Conservation (phyloP, 1,140 invertebrate species). For the Drosophila triauraria region DNA sequence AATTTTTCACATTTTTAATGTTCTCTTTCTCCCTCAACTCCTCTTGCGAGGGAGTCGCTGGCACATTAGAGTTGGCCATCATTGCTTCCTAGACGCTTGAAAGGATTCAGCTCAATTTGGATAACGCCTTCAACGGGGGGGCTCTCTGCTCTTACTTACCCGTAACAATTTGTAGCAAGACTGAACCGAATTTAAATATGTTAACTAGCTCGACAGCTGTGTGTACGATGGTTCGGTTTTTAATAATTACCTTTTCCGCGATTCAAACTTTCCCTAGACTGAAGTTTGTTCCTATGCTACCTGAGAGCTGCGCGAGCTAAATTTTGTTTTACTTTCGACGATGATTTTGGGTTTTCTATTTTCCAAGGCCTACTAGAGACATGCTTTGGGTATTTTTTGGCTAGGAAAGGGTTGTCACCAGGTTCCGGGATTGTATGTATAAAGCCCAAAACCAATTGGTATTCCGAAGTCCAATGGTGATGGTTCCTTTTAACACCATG, state of each 20-base stretch:
- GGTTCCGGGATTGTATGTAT: too few relatives aligned
- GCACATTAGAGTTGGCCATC: conserved; percentile 64
- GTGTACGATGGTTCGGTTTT: conserved; percentile 16
- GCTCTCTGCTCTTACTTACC: conserved; percentile 43
- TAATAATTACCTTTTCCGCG: conserved; percentile 18
- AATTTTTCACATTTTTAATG: conserved; percentile 32
- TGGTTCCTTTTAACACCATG: too few relatives aligned
- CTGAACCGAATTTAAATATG: conserved; percentile 54
- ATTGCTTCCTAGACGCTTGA: conserved; percentile 25
- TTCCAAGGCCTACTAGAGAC: conserved; percentile 2
- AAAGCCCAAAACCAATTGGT: too few relatives aligned
- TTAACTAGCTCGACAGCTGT: conserved; percentile 30
- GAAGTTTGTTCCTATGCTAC: conserved; percentile 15
- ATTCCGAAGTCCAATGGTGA: too few relatives aligned
- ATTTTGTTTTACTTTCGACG: neutral
- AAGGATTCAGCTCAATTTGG: conserved; percentile 13
- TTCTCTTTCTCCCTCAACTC: conserved; percentile 31
- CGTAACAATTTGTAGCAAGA: conserved; percentile 59
- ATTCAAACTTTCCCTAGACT: conserved; percentile 26
- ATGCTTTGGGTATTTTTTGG: neutral
- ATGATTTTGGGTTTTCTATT: neutral
- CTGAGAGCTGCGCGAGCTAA: neutral
- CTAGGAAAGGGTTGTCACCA: neutral
- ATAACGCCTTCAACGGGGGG: neutral
- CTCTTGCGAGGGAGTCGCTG: conserved; percentile 39